Evolutionary conservation across 1,140 invertebrate genomes (phyloP), one percentile per base, ranked within the genome.

Genomic region (Megalopta genalis): DNA sequence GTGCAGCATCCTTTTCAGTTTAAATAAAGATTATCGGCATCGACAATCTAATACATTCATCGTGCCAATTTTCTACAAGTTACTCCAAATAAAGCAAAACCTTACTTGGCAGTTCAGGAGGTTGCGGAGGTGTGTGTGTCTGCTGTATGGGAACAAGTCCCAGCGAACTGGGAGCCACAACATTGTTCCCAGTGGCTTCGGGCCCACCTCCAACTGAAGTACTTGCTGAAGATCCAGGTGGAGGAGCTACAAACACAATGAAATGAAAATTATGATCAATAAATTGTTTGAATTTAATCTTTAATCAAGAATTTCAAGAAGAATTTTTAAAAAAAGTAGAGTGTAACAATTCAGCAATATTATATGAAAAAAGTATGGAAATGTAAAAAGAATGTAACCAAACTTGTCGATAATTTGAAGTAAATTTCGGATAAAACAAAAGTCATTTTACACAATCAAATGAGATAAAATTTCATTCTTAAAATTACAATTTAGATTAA

Each of bases 91-190:
- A 46, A 46, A 23, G 37, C 68, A 59, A 42, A 27, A 21, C 67
- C 68, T 88, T 84, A 93, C 92, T 91, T 87, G 93, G 93, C 82
- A 93, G 84, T 88, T 94, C 94, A 52, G 93, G 92, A 73, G 93
- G 93, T 87, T 93, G 94, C 84, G 92, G 93, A 74, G 92, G 93
- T 71, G 92, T 93, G 88, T 93, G 93, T 90, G 93, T 93, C 80
- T 93, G 93, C 86, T 93, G 93, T 76, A 90, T 86, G 37, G 93
- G 90, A 86, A 92, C 92, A 72, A 93, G 80, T 49, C 92, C 91
- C 77, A 93, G 76, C 63, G 91, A 90, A 81, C 90, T 92, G 9
- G 93, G 84, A 79, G 91, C 88, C 64, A 91, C 90, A 46, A 91
- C 90, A 88, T 85, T 93, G 83, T 90, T 92, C 71, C 92, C 91